Conservation (phyloP, 2,113 vertebrate genomes). For the Ictalurus punctatus region DNA sequence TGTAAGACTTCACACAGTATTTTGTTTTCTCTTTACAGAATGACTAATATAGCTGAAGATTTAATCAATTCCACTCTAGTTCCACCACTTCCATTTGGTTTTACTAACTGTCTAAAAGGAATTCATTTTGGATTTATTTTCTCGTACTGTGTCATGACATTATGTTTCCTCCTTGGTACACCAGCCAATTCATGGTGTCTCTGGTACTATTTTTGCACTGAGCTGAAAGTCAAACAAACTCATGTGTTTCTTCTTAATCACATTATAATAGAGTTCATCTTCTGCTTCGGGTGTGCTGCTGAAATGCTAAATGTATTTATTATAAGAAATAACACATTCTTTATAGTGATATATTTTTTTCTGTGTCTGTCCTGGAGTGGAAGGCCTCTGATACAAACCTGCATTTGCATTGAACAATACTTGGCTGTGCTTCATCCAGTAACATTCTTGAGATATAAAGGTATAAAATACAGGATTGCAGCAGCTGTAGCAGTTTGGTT, state of each 20-base stretch:
- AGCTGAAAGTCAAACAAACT: not conserved
- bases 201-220: constrained; percentile 10
- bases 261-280: constrained; percentile 13
- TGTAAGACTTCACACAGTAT: no score
- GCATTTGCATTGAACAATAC: constrained; percentile 43
- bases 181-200: constrained; percentile 8
- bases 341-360: not conserved
- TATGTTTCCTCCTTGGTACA: constrained; percentile 13
- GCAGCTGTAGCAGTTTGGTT: not conserved
- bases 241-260: constrained; percentile 25
- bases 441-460: constrained; percentile 38
- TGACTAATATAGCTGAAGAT: not conserved
- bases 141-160: no score
- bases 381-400: constrained; percentile 34
- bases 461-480: constrained; percentile 30
- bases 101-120: not conserved
- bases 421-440: constrained; percentile 43
- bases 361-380: constrained; percentile 20
- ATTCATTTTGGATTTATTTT: constrained; percentile 6
- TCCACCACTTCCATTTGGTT: not conserved
- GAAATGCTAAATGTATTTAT: not conserved
- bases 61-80: not conserved
- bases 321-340: not conserved
- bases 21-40: not conserved
- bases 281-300: not conserved